These are phyloP conservation scores for Chaetophractus vellerosus DNA, from an alignment of 2,797 vertebrate species.

Conservation along the genomic window DNA sequence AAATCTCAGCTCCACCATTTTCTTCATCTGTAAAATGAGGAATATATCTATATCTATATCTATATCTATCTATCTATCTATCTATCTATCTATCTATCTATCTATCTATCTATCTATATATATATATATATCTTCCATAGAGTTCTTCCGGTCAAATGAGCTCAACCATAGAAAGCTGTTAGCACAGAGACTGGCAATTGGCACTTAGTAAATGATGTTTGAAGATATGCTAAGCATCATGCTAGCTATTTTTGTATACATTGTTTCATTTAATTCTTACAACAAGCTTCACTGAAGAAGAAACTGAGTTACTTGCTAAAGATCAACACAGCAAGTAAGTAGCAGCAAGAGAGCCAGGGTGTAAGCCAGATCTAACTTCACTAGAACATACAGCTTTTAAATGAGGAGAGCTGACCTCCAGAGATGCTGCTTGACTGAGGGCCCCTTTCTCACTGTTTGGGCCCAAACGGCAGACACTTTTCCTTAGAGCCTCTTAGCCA, in stretches of 20 bases:
- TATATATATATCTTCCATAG: neutral
- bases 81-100: no score
- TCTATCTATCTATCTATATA: no score
- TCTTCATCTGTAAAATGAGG: slow-evolving; percentile 50
- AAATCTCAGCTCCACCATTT: neutral
- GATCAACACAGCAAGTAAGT: slow-evolving; percentile 66
- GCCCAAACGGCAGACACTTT: neutral
- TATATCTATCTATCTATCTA: no score
- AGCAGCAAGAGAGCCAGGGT: slow-evolving; percentile 25
- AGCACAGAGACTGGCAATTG: neutral
- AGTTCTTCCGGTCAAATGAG: slow-evolving; percentile 36
- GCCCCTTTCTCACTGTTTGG: neutral
- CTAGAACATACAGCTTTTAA: neutral
- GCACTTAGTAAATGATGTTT: neutral
- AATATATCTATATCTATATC: no score
- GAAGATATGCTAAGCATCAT: neutral
- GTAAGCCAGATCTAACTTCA: neutral
- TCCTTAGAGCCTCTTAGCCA: neutral
- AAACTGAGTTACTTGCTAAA: slow-evolving; percentile 74
- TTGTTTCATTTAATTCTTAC: slow-evolving; percentile 72
- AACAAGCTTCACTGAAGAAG: slow-evolving; percentile 26
- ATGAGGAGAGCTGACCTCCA: slow-evolving; percentile 2
- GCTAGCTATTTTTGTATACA: slow-evolving; percentile 51
- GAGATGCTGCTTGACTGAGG: neutral
- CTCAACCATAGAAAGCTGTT: slow-evolving; percentile 51